Percentiles rank a stretch among this genome's conserved stretches.
These are phyloP conservation scores for Tolypeutes matacus DNA, from an alignment of 2,797 vertebrate species.

Conservation along the genomic window DNA sequence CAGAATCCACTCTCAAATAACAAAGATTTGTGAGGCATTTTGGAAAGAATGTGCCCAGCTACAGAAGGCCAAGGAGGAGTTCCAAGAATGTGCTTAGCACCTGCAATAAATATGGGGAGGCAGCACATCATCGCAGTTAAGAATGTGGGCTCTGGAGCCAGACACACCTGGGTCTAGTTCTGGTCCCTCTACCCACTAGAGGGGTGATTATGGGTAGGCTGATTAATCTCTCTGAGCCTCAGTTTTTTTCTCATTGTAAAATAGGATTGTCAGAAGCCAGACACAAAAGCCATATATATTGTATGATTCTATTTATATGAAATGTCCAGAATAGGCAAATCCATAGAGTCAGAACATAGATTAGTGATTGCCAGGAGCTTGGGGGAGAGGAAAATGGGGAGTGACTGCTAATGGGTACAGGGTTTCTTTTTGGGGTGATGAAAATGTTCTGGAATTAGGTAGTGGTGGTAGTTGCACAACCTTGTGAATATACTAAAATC, in stretches of 20 bases:
- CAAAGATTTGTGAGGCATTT: slow-evolving; percentile 63
- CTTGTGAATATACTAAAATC: not conserved
- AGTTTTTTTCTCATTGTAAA: slow-evolving; percentile 5
- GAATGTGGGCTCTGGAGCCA: slow-evolving; percentile 11
- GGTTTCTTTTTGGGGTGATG: not conserved
- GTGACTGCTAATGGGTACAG: slow-evolving; percentile 23
- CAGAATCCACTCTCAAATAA: slow-evolving; percentile 60
- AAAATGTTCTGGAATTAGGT: slow-evolving; percentile 38
- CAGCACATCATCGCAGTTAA: not conserved
- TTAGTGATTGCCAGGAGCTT: not conserved
- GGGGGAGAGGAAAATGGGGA: not conserved
- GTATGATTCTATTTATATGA: not conserved
- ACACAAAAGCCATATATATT: not conserved
- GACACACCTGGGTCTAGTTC: slow-evolving; percentile 8
- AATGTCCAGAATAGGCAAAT: slow-evolving; percentile 39
- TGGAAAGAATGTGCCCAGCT: slow-evolving; percentile 59
- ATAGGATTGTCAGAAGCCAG: slow-evolving; percentile 8
- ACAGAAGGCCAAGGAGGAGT: slow-evolving; percentile 30
- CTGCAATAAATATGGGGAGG: not conserved
- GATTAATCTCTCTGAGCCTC: slow-evolving; percentile 19
- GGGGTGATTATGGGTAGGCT: not conserved
- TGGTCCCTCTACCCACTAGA: not conserved
- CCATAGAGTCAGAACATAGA: not conserved
- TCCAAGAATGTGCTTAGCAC: slow-evolving; percentile 48
- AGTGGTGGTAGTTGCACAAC: not conserved